A percentile compares a stretch with the other conserved stretches of the same genome.
These are phyloP conservation scores for Seladonia tumulorum DNA, from an alignment of 2,888 invertebrate genomes.

Conservation along the genomic window DNA sequence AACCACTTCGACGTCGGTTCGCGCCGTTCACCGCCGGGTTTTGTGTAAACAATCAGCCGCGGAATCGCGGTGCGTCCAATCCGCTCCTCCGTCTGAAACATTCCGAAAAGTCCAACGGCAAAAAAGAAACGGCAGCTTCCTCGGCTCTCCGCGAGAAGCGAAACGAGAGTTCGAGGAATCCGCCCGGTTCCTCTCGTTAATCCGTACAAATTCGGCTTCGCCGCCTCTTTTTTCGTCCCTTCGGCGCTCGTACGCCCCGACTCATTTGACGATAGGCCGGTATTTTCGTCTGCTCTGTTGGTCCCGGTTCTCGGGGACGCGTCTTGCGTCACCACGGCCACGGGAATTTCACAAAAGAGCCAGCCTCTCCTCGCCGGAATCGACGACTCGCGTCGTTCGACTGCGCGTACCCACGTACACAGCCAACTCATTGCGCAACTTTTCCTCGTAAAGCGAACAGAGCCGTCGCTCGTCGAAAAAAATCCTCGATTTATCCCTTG, in stretches of 20 bases:
- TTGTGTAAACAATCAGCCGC: constrained; percentile 44
- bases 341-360: constrained; percentile 67
- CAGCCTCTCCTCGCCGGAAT: background rate
- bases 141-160: background rate
- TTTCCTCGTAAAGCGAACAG: background rate
- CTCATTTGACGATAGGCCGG: constrained; percentile 70
- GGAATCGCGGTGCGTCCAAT: constrained; percentile 2
- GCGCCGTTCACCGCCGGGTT: constrained; percentile 27
- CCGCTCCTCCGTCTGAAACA: background rate
- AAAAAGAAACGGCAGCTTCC: background rate
- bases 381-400: constrained; percentile 2
- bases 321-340: constrained; percentile 76
- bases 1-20: constrained; percentile 42
- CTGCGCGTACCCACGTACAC: background rate
- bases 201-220: constrained; percentile 74
- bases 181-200: constrained; percentile 67
- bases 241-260: constrained; percentile 54
- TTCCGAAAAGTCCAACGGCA: constrained; percentile 20
- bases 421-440: constrained; percentile 16
- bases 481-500: background rate
- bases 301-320: constrained; percentile 56
- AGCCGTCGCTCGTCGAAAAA: background rate
- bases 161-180: constrained; percentile 40
- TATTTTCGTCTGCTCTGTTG: constrained; percentile 73
- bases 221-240: constrained; percentile 63